Base-by-base conservation (phyloP, 2,113 vertebrate genomes). In the Saguinus imperator region DNA sequence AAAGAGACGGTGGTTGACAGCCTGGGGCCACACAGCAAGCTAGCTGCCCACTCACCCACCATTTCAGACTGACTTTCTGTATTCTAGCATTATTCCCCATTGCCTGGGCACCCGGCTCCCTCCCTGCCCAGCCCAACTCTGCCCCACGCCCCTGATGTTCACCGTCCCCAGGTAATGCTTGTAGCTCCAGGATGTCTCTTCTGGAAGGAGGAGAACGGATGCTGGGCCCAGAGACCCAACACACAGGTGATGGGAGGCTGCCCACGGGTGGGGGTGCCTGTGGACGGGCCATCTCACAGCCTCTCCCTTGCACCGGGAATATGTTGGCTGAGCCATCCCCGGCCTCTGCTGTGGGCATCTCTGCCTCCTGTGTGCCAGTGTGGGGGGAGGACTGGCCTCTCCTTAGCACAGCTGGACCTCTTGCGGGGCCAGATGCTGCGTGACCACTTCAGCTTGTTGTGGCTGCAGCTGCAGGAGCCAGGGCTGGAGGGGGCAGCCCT, bases 241-340 rank as follows among this genome's bases (percentile, higher is more conserved):
- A 17, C 0, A 2, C 18, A 18, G 20, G 55, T 1, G 77, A 52
- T 23, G 0, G 0, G 52, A 52, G 66, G 12, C 52, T 66, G 12
- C n/a, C 1, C 0, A 0, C 0, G 7, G 52, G 64, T 6, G 5
- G 37, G 5, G 45, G 21, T 52, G 8, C 32, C 35, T 11, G 18
- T 50, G 80, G 66, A 61, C 21, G 66, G 27, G 21, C 29, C 27
- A 13, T 2, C 43, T 55, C 11, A 8, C 35, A n/a, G n/a, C 27
- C 77, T 25, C 29, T 77, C 32, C 12, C 14, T n/a, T 20, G 29
- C 7, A 40, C 58, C 82, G 25, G 48, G 27, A 10, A 17, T 0
- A 7, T 52, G n/a, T 45, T 23, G 1, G 32, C 35, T 21, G 2
- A 0, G 18, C 57, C 16, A 14, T 10, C 25, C 23, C 43, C 32